Evolutionary conservation across 2,113 vertebrate species (phyloP).

Genomic region (Albula goreensis): DNA sequence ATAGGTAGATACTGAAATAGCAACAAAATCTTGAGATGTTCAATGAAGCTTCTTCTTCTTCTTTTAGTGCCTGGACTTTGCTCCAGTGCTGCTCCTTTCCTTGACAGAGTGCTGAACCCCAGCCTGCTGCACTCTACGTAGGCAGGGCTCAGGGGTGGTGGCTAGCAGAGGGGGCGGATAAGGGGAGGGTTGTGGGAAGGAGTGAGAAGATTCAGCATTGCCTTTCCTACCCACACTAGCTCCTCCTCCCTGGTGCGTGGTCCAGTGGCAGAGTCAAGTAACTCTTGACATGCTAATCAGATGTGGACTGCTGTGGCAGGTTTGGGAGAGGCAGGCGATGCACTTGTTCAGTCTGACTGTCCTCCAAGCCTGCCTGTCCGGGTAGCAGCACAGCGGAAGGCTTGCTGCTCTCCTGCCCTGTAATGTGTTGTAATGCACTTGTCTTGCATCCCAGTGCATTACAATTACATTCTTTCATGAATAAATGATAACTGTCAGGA

Average conservation of each 20-base stretch:
- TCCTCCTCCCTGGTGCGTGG: not conserved
- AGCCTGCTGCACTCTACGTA: constrained; percentile 26
- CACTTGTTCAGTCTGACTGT: not conserved
- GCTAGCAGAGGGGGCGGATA: not conserved
- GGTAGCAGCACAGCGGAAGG: not conserved
- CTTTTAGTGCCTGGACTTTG: not conserved
- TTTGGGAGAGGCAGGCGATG: constrained; percentile 9
- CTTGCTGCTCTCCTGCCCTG: not conserved
- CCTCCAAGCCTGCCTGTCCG: not conserved
- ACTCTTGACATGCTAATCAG: constrained; percentile 18
- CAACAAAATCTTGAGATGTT: not conserved
- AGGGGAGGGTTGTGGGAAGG: constrained; percentile 4
- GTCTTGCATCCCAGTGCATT: not conserved
- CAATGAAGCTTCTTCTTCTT: constrained; percentile 9
- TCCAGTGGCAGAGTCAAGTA: constrained; percentile 13
- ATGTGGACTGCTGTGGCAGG: not conserved
- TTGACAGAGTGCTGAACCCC: constrained; percentile 12
- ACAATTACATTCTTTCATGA: too few species aligned
- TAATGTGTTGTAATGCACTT: not conserved
- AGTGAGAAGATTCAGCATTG: not conserved
- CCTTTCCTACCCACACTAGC: not conserved
- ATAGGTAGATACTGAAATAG: not conserved
- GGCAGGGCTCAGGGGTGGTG: constrained; percentile 9
- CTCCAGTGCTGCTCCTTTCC: not conserved
- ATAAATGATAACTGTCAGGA: too few species aligned